Evolutionary conservation across 2,113 vertebrate genomes (phyloP).

Genomic region (Ochotona curzoniae): DNA sequence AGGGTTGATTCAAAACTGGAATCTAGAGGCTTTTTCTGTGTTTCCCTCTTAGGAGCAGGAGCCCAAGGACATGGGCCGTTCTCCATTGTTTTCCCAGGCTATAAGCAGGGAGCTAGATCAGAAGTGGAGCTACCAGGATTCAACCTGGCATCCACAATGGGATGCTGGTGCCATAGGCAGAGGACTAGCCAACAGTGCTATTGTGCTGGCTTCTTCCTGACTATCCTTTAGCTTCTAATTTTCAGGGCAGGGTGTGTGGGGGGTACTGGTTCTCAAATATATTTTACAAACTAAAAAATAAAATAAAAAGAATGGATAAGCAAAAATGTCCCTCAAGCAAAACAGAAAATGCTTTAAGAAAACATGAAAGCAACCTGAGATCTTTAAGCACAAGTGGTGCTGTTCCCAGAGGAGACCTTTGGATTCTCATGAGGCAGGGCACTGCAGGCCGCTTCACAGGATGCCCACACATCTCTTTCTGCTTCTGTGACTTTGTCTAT

Average conservation of each 20-base stretch:
- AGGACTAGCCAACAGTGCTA: too few relatives aligned
- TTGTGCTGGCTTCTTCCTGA: background rate
- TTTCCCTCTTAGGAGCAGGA: too few relatives aligned
- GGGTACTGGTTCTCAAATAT: background rate
- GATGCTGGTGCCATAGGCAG: too few relatives aligned
- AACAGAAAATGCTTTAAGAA: background rate
- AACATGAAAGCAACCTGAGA: background rate
- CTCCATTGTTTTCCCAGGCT: too few relatives aligned
- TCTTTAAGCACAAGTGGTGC: background rate
- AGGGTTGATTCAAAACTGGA: too few relatives aligned
- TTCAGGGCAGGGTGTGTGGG: background rate
- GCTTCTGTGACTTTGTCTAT: slow-evolving; percentile 81
- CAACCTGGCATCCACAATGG: too few relatives aligned
- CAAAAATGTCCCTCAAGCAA: background rate
- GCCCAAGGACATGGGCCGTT: too few relatives aligned
- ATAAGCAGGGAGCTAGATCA: too few relatives aligned
- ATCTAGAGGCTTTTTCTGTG: too few relatives aligned
- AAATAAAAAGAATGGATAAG: background rate
- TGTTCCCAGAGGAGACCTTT: too few relatives aligned
- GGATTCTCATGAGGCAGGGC: background rate
- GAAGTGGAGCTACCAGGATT: too few relatives aligned
- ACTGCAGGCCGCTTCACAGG: slow-evolving; percentile 54
- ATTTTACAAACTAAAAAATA: slow-evolving; percentile 33
- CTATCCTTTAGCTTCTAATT: slow-evolving; percentile 31
- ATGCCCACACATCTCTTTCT: slow-evolving; percentile 52